Percentiles rank a stretch among this genome's conserved stretches.
Evolutionary conservation across 2,113 vertebrate genomes (phyloP).

Genomic region (Crypturellus undulatus): DNA sequence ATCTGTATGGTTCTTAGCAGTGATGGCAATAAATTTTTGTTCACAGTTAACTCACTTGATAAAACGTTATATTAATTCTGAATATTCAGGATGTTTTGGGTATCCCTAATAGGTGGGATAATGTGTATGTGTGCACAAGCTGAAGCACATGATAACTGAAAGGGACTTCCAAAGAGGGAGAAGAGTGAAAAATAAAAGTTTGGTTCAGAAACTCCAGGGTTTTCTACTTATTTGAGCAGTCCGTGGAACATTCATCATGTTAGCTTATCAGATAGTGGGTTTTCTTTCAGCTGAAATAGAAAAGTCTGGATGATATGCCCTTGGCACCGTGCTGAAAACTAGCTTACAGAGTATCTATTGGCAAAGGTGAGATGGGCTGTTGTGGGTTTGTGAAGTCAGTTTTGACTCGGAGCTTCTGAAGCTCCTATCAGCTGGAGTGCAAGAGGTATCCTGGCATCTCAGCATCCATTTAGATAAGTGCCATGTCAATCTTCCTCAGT

Average conservation of each 20-base stretch:
- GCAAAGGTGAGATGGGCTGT: conserved; percentile 41
- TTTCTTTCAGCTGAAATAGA: conserved; percentile 62
- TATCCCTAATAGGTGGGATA: neutral
- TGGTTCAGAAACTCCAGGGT: neutral
- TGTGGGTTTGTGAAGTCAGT: conserved; percentile 48
- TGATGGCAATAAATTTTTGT: neutral
- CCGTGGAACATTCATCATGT: conserved; percentile 48
- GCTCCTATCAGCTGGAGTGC: conserved; percentile 44
- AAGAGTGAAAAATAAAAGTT: neutral
- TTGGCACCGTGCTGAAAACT: conserved; percentile 10
- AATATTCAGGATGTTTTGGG: neutral
- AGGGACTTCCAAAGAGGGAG: neutral
- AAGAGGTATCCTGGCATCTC: conserved; percentile 52
- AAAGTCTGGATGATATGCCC: conserved; percentile 37
- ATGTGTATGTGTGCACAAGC: neutral
- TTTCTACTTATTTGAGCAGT: conserved; percentile 6
- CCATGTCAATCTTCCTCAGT: neutral
- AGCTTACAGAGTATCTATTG: conserved; percentile 24
- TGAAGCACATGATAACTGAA: neutral
- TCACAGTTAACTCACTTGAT: neutral
- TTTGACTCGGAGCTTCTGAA: conserved; percentile 57
- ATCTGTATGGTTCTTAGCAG: neutral
- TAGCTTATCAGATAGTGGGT: conserved; percentile 57
- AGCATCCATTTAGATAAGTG: conserved; percentile 32
- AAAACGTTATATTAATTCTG: neutral